phyloP scores from a whole-genome alignment of 1,140 invertebrate species.

The Megalopta genalis region DNA sequence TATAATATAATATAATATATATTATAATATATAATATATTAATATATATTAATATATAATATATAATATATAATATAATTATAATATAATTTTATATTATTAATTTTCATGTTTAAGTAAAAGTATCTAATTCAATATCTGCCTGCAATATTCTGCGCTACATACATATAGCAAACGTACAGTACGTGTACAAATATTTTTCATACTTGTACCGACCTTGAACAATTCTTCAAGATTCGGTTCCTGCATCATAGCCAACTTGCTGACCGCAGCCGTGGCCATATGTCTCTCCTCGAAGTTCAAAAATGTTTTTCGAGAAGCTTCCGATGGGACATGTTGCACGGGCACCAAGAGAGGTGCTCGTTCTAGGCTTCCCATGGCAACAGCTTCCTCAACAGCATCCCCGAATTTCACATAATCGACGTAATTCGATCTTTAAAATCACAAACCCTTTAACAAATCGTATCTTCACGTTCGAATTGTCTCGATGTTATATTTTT shows the following conservation, averaged over 20 bases:
- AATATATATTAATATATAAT: too few relatives aligned
- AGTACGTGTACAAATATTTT: background rate
- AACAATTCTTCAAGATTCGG: conserved; percentile 84
- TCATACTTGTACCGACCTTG: conserved; percentile 64
- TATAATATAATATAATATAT: too few relatives aligned
- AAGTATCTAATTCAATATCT: too few relatives aligned
- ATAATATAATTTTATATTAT: background rate
- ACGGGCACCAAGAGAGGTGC: conserved; percentile 83
- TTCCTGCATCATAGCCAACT: conserved; percentile 80
- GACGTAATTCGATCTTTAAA: conserved; percentile 80
- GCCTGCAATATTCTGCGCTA: too few relatives aligned
- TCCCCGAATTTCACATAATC: conserved; percentile 84
- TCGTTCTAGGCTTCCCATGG: conserved; percentile 82
- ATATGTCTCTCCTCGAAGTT: conserved; percentile 85
- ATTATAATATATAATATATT: too few relatives aligned
- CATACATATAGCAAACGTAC: too few relatives aligned
- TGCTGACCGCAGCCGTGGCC: conserved; percentile 82
- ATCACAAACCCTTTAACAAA: conserved; percentile 15
- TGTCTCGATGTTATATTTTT: too few relatives aligned
- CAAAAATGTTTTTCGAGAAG: conserved; percentile 83
- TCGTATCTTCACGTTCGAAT: too few relatives aligned
- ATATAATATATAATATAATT: too few relatives aligned
- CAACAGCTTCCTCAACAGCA: conserved; percentile 84
- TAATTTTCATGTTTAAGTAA: too few relatives aligned
- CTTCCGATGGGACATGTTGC: conserved; percentile 83